These are phyloP conservation scores for Echeneis naucrates DNA, from an alignment of 2,797 vertebrate species.

Conservation along the genomic window DNA sequence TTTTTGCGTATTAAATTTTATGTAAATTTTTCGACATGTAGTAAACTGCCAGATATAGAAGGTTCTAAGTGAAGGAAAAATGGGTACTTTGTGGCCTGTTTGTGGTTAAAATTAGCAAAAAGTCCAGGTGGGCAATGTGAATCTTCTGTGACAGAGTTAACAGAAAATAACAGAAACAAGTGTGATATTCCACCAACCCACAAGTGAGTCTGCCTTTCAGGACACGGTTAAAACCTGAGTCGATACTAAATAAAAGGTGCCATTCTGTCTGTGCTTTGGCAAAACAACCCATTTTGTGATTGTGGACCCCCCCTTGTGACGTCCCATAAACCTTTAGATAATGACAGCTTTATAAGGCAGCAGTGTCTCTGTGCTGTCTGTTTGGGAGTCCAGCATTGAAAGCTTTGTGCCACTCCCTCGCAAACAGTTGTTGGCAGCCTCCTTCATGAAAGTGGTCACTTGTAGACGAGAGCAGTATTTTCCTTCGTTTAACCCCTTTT, in stretches of 20 bases:
- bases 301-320: slow-evolving; percentile 7
- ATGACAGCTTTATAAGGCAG: slow-evolving; percentile 49
- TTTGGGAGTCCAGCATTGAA: slow-evolving; percentile 20
- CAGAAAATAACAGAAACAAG: slow-evolving; percentile 13
- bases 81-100: no score
- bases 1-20: no score
- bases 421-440: slow-evolving; percentile 31
- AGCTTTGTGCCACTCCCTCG: slow-evolving; percentile 37
- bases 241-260: slow-evolving; percentile 24
- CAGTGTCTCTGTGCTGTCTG: slow-evolving; percentile 33
- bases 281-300: slow-evolving; percentile 46
- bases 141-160: no score
- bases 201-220: slow-evolving; percentile 25
- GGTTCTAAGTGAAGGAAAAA: no score
- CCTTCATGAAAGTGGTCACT: slow-evolving; percentile 5
- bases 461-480: slow-evolving; percentile 7
- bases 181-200: slow-evolving; percentile 13
- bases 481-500: slow-evolving; percentile 8
- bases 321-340: slow-evolving; percentile 42
- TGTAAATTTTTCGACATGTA: no score
- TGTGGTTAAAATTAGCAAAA: no score
- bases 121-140: no score
- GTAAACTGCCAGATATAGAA: no score
- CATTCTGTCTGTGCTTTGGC: slow-evolving; percentile 9
- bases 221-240: slow-evolving; percentile 23